A percentile compares a stretch with the other conserved stretches of the same genome.
phyloP scores from a whole-genome alignment of 2,888 invertebrate genomes.

The Empis livida region DNA sequence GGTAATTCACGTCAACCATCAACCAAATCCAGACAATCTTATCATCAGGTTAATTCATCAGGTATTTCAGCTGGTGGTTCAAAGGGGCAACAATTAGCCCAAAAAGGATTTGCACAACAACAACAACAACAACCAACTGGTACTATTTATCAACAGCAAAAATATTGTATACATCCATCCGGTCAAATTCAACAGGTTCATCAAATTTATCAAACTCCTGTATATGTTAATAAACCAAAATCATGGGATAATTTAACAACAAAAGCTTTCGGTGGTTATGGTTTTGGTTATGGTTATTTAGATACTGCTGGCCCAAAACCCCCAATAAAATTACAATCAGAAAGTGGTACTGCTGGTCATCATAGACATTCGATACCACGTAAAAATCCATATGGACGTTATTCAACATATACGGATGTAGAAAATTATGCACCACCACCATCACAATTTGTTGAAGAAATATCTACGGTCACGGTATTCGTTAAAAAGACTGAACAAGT shows the following conservation, averaged over 20 bases:
- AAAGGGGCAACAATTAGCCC: slow-evolving; percentile 19
- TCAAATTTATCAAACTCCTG: slow-evolving; percentile 32
- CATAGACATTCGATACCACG: slow-evolving; percentile 34
- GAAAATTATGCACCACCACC: slow-evolving; percentile 37
- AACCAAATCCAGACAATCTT: slow-evolving; percentile 46
- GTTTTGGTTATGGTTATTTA: slow-evolving; percentile 73
- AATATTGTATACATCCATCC: slow-evolving; percentile 24
- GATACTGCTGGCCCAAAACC: slow-evolving; percentile 45
- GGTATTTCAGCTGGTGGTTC: slow-evolving; percentile 15
- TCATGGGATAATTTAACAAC: slow-evolving; percentile 84
- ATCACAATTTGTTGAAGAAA: slow-evolving; percentile 36
- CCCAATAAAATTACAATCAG: slow-evolving; percentile 34
- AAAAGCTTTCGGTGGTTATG: slow-evolving; percentile 74
- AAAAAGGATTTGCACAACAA: slow-evolving; percentile 26
- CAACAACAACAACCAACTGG: slow-evolving; percentile 36
- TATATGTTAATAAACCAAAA: slow-evolving; percentile 58
- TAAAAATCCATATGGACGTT: slow-evolving; percentile 34
- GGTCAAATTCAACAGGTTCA: slow-evolving; percentile 35
- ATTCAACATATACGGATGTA: slow-evolving; percentile 33
- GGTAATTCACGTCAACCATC: slow-evolving; percentile 40
- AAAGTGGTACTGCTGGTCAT: slow-evolving; percentile 26
- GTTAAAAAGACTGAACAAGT: slow-evolving; percentile 1
- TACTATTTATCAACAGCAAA: slow-evolving; percentile 13
- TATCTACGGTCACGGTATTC: slow-evolving; percentile 38
- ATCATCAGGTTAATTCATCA: slow-evolving; percentile 14